These are phyloP conservation scores for Ceratina australensis DNA, from an alignment of 1,140 invertebrate genomes.

Conservation along the genomic window DNA sequence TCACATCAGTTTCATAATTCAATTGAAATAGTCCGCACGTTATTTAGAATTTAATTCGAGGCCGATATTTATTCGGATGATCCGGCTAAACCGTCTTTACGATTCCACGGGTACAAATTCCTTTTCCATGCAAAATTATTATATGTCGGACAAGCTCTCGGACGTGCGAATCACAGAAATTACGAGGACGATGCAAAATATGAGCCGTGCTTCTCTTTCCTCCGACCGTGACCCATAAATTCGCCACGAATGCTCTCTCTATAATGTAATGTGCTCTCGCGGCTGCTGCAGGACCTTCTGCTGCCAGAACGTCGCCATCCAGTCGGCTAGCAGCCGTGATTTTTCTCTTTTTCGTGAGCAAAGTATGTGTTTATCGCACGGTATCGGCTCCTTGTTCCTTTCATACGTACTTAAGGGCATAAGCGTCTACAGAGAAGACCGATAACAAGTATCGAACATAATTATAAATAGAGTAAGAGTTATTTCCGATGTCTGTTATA, in stretches of 20 bases:
- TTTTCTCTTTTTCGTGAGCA: not conserved
- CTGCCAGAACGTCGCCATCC: not conserved
- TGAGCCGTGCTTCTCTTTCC: constrained; percentile 31
- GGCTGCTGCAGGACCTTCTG: too few relatives aligned
- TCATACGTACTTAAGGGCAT: not conserved
- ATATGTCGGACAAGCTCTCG: constrained; percentile 8
- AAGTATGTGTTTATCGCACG: constrained; percentile 1
- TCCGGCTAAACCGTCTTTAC: too few relatives aligned
- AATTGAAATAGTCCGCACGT: too few relatives aligned
- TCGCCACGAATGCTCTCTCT: not conserved
- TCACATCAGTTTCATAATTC: too few relatives aligned
- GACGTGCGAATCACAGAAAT: constrained; percentile 44
- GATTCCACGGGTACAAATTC: too few relatives aligned
- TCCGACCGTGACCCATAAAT: constrained; percentile 48
- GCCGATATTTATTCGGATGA: too few relatives aligned
- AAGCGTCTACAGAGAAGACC: too few relatives aligned
- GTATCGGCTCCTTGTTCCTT: not conserved
- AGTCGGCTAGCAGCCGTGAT: not conserved
- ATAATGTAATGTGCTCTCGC: not conserved
- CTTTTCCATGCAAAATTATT: constrained; percentile 7
- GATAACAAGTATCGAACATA: too few relatives aligned
- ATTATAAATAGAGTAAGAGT: too few relatives aligned
- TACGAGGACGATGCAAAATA: constrained; percentile 42
- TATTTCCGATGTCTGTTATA: too few relatives aligned
- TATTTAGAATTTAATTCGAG: too few relatives aligned